Evolutionary conservation across 64 coral and sea anemone genomes (phyloP).

Genomic region (Porites lutea): DNA sequence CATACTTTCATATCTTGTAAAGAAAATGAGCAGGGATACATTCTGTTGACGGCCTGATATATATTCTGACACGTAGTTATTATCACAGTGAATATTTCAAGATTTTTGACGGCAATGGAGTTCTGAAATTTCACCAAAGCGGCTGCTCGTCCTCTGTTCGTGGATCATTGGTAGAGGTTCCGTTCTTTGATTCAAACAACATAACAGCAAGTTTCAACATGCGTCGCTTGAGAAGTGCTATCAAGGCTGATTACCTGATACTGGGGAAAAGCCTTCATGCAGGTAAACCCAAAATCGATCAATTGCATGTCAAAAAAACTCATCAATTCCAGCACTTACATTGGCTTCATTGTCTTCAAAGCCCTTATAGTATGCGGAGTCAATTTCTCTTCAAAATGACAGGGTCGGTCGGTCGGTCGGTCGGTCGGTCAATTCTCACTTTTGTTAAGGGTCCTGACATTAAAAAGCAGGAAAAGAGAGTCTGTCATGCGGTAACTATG

Average conservation of each 20-base stretch:
- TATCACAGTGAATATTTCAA: neutral
- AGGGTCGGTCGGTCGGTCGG: too few species aligned
- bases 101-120: constrained; percentile 3
- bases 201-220: neutral
- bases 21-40: too few species aligned
- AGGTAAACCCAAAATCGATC: neutral
- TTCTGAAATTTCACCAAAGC: neutral
- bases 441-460: too few species aligned
- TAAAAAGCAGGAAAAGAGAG: too few species aligned
- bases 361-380: neutral
- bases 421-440: too few species aligned
- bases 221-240: neutral
- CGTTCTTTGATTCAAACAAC: neutral
- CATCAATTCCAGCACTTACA: neutral
- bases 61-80: too few species aligned
- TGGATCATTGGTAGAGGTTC: neutral
- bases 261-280: neutral
- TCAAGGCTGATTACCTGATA: neutral
- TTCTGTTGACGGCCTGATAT: too few species aligned
- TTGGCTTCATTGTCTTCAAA: neutral
- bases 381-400: too few species aligned
- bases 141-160: neutral
- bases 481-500: too few species aligned
- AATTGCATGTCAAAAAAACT: neutral
- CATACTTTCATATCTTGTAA: too few species aligned